These are phyloP conservation scores for Lochmaea crataegi DNA, from an alignment of 2,888 invertebrate genomes.

Conservation along the genomic window DNA sequence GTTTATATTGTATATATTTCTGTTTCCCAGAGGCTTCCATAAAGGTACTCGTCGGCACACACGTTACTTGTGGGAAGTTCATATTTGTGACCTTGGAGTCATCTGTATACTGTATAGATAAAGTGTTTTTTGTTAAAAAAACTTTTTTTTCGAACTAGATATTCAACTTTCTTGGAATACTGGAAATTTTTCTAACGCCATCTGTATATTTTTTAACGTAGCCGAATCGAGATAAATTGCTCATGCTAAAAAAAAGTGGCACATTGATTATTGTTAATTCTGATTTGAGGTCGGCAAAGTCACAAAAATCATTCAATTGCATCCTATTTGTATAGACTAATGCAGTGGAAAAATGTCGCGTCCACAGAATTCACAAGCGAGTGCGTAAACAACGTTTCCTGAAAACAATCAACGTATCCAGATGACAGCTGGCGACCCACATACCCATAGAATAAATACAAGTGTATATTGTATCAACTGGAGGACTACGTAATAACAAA, in stretches of 20 bases:
- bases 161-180: no score
- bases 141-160: no score
- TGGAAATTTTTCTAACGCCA: no score
- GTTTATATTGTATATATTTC: no score
- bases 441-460: constrained; percentile 28
- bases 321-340: background rate
- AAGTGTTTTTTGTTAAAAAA: no score
- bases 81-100: no score
- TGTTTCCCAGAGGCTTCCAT: no score
- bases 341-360: background rate
- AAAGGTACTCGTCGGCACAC: no score
- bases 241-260: background rate
- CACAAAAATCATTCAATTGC: background rate
- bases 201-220: background rate
- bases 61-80: no score
- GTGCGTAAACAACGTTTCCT: constrained; percentile 10
- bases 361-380: constrained; percentile 3
- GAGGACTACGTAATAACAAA: constrained; percentile 31
- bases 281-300: background rate
- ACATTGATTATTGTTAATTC: background rate
- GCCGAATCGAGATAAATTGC: background rate
- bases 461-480: constrained; percentile 34
- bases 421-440: constrained; percentile 13
- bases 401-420: constrained; percentile 8
- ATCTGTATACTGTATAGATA: no score